Evolutionary conservation across 1,140 invertebrate genomes (phyloP).

Genomic region (Cydia splendana): DNA sequence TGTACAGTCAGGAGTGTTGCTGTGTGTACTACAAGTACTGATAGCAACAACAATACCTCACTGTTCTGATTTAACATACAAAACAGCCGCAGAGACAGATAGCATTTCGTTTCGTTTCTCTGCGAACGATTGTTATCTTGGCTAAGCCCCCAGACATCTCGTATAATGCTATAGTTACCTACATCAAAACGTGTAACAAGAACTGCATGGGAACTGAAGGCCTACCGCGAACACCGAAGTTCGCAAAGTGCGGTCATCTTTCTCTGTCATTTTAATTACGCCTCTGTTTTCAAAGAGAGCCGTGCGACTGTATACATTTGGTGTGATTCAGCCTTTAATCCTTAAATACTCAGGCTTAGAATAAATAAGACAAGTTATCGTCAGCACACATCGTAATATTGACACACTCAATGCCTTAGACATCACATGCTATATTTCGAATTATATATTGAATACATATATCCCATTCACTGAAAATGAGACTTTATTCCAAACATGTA

Average conservation of each 20-base stretch:
- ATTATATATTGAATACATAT: neutral
- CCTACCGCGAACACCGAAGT: too few relatives aligned
- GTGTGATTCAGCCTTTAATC: neutral
- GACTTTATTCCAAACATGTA: neutral
- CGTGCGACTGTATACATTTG: neutral
- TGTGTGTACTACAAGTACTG: neutral
- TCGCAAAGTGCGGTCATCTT: too few relatives aligned
- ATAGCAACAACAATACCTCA: conserved; percentile 5
- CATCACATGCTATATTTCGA: conserved; percentile 2
- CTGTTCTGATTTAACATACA: neutral
- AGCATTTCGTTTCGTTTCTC: too few relatives aligned
- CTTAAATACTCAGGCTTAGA: neutral
- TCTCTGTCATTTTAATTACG: too few relatives aligned
- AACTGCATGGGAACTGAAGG: too few relatives aligned
- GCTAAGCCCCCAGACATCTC: too few relatives aligned
- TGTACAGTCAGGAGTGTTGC: too few relatives aligned
- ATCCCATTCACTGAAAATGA: neutral
- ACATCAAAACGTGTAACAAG: too few relatives aligned
- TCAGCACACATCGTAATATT: neutral
- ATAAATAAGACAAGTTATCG: neutral
- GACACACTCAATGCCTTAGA: neutral
- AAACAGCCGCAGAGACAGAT: too few relatives aligned
- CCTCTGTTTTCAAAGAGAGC: too few relatives aligned
- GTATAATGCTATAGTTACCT: neutral
- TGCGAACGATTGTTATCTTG: too few relatives aligned